A percentile compares a stretch with the other conserved stretches of the same genome.
Conservation (phyloP, 2,888 invertebrate genomes). For the Drosophila paramelanica region DNA sequence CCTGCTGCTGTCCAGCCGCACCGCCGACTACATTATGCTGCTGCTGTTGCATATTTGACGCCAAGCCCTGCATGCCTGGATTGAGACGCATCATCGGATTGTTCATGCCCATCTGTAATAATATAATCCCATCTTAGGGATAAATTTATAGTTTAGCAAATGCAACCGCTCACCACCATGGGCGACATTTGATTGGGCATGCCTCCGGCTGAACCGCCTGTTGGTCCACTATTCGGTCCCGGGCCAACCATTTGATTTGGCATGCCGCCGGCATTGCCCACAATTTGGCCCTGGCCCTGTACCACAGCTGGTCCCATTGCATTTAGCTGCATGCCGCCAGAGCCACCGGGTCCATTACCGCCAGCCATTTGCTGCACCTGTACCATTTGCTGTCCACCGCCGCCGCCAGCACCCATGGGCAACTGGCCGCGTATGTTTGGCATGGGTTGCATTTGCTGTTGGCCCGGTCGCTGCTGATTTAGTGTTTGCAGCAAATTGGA, state of each 20-base stretch:
- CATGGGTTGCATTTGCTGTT: constrained; percentile 80
- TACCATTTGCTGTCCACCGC: constrained; percentile 78
- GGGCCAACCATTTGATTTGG: constrained; percentile 82
- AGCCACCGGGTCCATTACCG: constrained; percentile 53
- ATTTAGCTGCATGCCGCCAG: constrained; percentile 46
- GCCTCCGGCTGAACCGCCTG: constrained; percentile 65
- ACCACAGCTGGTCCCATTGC: constrained; percentile 59
- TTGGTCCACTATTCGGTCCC: constrained; percentile 83
- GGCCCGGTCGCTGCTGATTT: constrained; percentile 86
- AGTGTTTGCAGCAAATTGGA: constrained; percentile 91
- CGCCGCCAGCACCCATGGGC: constrained; percentile 63
- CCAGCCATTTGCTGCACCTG: constrained; percentile 84
- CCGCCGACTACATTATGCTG: constrained; percentile 77
- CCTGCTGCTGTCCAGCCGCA: constrained; percentile 64
- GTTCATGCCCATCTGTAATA: constrained; percentile 78
- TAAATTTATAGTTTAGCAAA: background rate
- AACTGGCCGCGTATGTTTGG: constrained; percentile 84
- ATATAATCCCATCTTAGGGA: too few relatives aligned
- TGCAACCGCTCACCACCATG: constrained; percentile 52
- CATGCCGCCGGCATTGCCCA: constrained; percentile 70
- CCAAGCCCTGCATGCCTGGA: constrained; percentile 85
- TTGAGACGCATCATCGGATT: constrained; percentile 85
- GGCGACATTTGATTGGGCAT: constrained; percentile 56
- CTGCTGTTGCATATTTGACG: constrained; percentile 85
- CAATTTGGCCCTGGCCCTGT: constrained; percentile 76